A percentile compares a stretch with the other conserved stretches of the same genome.
Conservation (phyloP, 2,113 vertebrate genomes). For the Cottus gobio region DNA sequence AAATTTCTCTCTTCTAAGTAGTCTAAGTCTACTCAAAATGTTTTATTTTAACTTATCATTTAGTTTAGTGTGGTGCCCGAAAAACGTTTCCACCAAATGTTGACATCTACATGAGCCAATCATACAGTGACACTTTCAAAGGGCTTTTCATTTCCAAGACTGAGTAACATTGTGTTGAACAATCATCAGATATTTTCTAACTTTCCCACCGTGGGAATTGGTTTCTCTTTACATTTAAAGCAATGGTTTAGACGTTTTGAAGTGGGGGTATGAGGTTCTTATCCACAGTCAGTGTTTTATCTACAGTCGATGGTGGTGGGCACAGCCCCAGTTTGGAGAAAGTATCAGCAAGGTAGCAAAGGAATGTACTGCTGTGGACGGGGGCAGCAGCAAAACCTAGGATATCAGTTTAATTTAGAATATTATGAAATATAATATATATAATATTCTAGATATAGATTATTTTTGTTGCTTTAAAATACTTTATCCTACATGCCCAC, state of each 20-base stretch:
- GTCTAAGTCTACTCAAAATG: too few species aligned
- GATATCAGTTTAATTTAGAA: too few species aligned
- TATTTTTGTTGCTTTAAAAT: too few species aligned
- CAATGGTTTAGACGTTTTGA: not conserved
- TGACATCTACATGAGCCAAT: not conserved
- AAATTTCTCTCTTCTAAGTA: too few species aligned
- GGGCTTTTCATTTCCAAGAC: not conserved
- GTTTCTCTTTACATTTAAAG: not conserved
- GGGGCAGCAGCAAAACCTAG: too few species aligned
- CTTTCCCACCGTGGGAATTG: not conserved
- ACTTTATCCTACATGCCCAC: not conserved
- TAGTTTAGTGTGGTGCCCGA: not conserved
- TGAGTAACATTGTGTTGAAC: not conserved
- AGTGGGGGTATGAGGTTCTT: not conserved
- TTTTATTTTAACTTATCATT: not conserved
- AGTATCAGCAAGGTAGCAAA: too few species aligned
- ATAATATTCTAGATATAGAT: too few species aligned
- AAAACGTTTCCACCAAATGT: not conserved
- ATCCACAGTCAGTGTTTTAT: not conserved
- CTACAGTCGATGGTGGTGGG: not conserved
- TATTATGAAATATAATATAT: too few species aligned
- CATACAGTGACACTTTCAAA: not conserved
- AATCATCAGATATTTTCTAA: not conserved
- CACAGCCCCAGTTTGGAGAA: too few species aligned
- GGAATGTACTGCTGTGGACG: too few species aligned